A percentile compares a stretch with the other conserved stretches of the same genome.
These are phyloP conservation scores for Drosophila truncata DNA, from an alignment of 1,140 invertebrate species.

Conservation along the genomic window DNA sequence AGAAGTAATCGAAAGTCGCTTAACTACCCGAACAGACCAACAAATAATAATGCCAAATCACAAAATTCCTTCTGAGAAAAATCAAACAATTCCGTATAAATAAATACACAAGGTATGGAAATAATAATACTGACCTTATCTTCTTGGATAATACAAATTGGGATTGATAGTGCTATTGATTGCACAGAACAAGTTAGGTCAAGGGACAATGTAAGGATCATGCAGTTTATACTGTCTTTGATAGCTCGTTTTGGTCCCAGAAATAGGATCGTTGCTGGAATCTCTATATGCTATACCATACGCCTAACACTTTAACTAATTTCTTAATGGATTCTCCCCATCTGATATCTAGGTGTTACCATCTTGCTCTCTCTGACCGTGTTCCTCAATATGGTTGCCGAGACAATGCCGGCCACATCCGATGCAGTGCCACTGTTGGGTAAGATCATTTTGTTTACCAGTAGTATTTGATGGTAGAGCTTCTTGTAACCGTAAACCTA, in stretches of 20 bases:
- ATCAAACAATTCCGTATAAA: neutral
- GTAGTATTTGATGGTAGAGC: conserved; percentile 45
- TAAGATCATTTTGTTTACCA: conserved; percentile 82
- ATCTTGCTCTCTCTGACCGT: conserved; percentile 99
- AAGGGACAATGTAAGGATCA: no score
- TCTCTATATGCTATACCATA: neutral
- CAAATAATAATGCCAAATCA: neutral
- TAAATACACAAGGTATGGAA: no score
- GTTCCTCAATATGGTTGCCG: conserved; percentile 97
- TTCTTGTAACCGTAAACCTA: conserved; percentile 51
- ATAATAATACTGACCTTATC: no score
- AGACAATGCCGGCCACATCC: conserved; percentile 96
- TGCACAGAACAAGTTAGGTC: no score
- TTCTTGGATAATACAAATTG: no score
- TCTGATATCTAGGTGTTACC: conserved; percentile 93
- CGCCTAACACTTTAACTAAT: neutral
- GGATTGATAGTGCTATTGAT: no score
- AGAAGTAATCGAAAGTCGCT: neutral
- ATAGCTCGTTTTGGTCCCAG: no score
- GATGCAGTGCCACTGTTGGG: conserved; percentile 92
- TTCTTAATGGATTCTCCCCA: conserved; percentile 21
- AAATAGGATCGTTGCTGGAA: neutral
- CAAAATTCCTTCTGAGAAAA: neutral
- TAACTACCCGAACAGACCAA: neutral
- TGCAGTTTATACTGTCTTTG: no score